Evolutionary conservation across 1,140 invertebrate species (phyloP).

Genomic region (Meloidogyne exigua): DNA sequence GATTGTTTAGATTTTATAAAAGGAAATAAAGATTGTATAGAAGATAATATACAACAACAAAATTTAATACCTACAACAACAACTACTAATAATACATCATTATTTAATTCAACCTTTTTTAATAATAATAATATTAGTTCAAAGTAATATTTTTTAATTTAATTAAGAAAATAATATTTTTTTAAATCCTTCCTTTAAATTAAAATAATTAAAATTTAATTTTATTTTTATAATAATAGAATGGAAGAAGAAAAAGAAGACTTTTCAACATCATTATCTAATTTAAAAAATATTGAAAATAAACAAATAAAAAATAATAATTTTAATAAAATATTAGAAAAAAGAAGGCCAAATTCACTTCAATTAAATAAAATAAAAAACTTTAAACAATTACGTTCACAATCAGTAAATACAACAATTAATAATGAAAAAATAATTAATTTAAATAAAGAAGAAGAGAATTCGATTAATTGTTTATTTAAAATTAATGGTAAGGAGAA

Average conservation of each 20-base stretch:
- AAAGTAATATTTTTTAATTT: too few species aligned
- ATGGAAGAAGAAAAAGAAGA: too few species aligned
- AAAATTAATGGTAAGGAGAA: not conserved
- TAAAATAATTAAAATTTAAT: too few species aligned
- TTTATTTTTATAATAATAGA: too few species aligned
- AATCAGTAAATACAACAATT: not conserved
- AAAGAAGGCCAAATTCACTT: not conserved
- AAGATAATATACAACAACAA: not conserved
- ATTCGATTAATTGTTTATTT: too few species aligned
- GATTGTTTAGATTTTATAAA: not conserved
- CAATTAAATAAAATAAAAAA: not conserved
- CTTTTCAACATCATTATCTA: too few species aligned
- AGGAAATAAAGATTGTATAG: not conserved
- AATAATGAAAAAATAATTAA: not conserved
- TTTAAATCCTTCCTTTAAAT: too few species aligned
- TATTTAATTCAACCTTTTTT: not conserved
- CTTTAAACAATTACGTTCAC: not conserved
- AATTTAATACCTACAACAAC: not conserved
- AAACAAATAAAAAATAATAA: not conserved
- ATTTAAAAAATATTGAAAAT: too few species aligned
- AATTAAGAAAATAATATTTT: too few species aligned
- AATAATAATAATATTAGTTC: not conserved
- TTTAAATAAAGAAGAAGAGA: too few species aligned
- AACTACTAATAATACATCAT: not conserved
- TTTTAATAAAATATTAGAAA: not conserved